phyloP scores from a whole-genome alignment of 2,888 invertebrate genomes.

The Drosophila stalkeri region DNA sequence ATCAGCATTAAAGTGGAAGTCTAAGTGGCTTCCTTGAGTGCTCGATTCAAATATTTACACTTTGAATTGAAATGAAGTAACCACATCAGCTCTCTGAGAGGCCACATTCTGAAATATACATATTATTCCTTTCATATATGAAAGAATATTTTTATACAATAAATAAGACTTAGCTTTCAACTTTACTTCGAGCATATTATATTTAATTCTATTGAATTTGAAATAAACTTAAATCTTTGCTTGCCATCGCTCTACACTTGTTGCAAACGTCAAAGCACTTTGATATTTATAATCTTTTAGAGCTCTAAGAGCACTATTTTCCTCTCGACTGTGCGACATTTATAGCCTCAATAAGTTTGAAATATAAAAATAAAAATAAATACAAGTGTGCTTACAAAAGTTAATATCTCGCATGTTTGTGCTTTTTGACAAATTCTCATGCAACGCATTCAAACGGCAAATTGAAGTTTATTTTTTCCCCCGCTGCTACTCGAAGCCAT shows the following conservation, averaged over 20 bases:
- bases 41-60: background rate
- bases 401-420: constrained; percentile 9
- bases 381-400: constrained; percentile 10
- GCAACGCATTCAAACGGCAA: constrained; percentile 52
- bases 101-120: background rate
- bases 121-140: too few relatives aligned
- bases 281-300: background rate
- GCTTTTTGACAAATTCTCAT: constrained; percentile 23
- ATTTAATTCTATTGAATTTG: background rate
- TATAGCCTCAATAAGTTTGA: constrained; percentile 9
- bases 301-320: constrained; percentile 19
- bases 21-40: background rate
- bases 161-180: background rate
- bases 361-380: constrained; percentile 26
- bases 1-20: background rate
- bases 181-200: too few relatives aligned
- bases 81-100: too few relatives aligned
- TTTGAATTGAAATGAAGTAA: background rate
- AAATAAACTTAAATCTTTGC: background rate
- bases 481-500: background rate
- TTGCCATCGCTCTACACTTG: background rate
- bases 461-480: constrained; percentile 43
- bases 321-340: constrained; percentile 24
- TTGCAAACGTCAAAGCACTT: constrained; percentile 3
- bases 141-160: too few relatives aligned